Evolutionary conservation across 1,140 invertebrate genomes (phyloP).

Genomic region (Drosophila pseudoobscura): DNA sequence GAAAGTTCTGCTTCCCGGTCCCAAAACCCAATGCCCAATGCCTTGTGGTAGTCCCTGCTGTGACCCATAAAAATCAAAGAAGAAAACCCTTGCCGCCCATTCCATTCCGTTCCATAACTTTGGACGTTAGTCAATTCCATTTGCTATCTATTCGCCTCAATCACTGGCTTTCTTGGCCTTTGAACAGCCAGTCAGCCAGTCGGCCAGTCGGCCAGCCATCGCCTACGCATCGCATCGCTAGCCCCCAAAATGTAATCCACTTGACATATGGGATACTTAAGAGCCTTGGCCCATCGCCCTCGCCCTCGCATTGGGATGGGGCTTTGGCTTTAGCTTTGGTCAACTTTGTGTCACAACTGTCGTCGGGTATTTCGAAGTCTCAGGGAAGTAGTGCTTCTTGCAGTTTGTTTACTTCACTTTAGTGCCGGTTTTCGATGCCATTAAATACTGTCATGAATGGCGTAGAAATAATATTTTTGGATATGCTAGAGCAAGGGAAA

Average conservation of each 20-base stretch:
- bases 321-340: slow-evolving; percentile 38
- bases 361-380: not conserved
- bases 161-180: slow-evolving; percentile 59
- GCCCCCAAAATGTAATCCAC: slow-evolving; percentile 51
- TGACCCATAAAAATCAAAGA: slow-evolving; percentile 15
- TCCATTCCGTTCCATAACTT: slow-evolving; percentile 18
- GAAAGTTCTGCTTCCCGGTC: no score
- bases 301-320: slow-evolving; percentile 33
- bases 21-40: not conserved
- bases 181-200: slow-evolving; percentile 7
- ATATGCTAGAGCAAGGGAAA: no score
- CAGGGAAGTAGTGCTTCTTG: slow-evolving; percentile 4
- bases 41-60: slow-evolving; percentile 32
- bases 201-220: no score
- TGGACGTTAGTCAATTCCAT: slow-evolving; percentile 55
- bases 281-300: slow-evolving; percentile 13
- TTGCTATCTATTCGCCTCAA: slow-evolving; percentile 55
- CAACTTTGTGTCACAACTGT: slow-evolving; percentile 37
- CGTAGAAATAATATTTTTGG: no score
- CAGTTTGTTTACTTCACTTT: slow-evolving; percentile 10
- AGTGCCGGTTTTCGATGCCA: not conserved
- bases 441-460: no score
- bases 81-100: slow-evolving; percentile 19
- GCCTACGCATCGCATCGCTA: slow-evolving; percentile 36
- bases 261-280: slow-evolving; percentile 54